phyloP scores from a whole-genome alignment of 2,888 invertebrate genomes.

The Drosophila austrosaltans region DNA sequence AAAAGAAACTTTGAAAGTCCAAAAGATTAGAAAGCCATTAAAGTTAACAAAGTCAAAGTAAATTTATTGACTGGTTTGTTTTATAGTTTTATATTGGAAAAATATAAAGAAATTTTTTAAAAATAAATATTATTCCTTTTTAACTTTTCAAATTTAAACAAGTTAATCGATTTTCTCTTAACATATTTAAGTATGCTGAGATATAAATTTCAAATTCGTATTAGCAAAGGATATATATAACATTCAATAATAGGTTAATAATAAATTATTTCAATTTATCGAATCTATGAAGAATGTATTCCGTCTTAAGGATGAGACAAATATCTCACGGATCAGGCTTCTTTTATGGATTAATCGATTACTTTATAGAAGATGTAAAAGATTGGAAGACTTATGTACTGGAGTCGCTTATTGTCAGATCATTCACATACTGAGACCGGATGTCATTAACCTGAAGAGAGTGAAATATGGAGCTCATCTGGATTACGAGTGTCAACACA shows the following conservation, averaged over 20 bases:
- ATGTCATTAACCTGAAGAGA: background rate
- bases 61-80: no score
- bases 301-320: background rate
- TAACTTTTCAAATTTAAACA: no score
- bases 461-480: background rate
- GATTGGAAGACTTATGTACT: background rate
- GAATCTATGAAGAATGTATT: background rate
- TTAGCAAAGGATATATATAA: background rate
- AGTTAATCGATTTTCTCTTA: no score
- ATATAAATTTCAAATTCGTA: background rate
- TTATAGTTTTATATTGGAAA: no score
- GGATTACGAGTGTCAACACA: background rate
- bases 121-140: no score
- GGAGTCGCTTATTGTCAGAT: background rate
- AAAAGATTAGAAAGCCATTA: background rate
- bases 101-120: no score
- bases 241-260: background rate
- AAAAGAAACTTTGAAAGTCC: background rate
- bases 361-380: background rate
- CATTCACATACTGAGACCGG: background rate
- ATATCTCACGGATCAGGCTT: background rate
- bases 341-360: constrained; percentile 4
- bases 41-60: background rate
- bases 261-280: no score
- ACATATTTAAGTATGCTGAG: background rate